Evolutionary conservation across 2,888 invertebrate genomes (phyloP), one percentile per base, ranked within the genome.

Genomic region (Temnothorax rugatulus): DNA sequence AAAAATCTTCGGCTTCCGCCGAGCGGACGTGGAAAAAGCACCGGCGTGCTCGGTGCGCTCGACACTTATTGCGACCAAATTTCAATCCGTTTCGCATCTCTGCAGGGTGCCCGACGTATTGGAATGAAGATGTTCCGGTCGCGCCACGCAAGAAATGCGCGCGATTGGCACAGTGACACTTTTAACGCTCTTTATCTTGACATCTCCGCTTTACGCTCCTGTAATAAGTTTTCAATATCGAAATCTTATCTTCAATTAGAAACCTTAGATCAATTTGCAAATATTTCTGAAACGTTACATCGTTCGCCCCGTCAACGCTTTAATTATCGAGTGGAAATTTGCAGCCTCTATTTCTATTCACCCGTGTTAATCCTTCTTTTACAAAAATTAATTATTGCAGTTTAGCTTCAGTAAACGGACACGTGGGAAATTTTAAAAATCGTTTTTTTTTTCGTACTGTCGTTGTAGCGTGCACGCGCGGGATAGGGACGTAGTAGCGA

Each of bases 21-120:
- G 44, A 8, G 29, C 74, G 74, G 41, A 84, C 61, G 52, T 44
- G 74, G 63, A 75, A 81, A 75, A 83, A 86, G 63, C 52, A 50
- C 38, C 57, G 13, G 81, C 71, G 54, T 75, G 47, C 54, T 41
- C 66, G 75, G n/a, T 47, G 25, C 52, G 71, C 61, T 76, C 63
- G 71, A 86, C 85, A 76, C 86, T 90, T 89, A 85, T 84, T 86
- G 84, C 83, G 75, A 83, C 79, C 73, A 84, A 85, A 87, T 86
- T 88, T 89, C 85, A 86, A 86, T 88, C 82, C 83, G 86, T 84
- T 84, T 74, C 34, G 71, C 59, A 69, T 34, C 52, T 47, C 47
- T 44, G 64, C 21, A 18, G n/a, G 18, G 4, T 11, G 57, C 2
- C 44, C 44, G 61, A 21, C n/a, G 18, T 52, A 47, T 69, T 11